phyloP scores from a whole-genome alignment of 2,113 vertebrate species.

The Jaculus jaculus region DNA sequence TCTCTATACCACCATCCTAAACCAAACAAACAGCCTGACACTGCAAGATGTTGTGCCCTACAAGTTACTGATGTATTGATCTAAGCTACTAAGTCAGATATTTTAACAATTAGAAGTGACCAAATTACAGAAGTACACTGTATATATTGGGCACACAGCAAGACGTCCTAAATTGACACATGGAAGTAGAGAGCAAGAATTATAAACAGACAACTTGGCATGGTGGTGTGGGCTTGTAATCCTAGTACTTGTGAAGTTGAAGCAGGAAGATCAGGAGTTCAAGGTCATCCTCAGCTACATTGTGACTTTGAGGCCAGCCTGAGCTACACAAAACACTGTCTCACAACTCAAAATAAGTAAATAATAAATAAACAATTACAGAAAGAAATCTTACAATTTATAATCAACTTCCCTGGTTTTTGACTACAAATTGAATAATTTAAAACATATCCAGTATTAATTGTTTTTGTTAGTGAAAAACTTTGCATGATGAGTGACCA shows the following conservation, averaged over 20 bases:
- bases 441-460: background rate
- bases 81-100: background rate
- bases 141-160: background rate
- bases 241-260: background rate
- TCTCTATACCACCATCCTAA: background rate
- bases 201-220: background rate
- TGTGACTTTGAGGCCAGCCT: background rate
- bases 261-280: background rate
- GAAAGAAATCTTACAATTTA: background rate
- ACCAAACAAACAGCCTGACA: background rate
- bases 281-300: background rate
- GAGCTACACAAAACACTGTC: background rate
- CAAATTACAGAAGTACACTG: background rate
- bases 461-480: background rate
- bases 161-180: background rate
- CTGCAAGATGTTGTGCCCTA: background rate
- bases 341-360: background rate
- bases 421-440: background rate
- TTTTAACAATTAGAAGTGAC: background rate
- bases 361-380: background rate
- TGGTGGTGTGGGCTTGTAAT: background rate
- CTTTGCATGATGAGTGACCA: background rate
- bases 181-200: conserved; percentile 9
- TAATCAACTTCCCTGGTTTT: background rate
- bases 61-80: background rate